Base-by-base conservation (phyloP, 2,888 invertebrate genomes). In the Pachydiplax longipennis region DNA sequence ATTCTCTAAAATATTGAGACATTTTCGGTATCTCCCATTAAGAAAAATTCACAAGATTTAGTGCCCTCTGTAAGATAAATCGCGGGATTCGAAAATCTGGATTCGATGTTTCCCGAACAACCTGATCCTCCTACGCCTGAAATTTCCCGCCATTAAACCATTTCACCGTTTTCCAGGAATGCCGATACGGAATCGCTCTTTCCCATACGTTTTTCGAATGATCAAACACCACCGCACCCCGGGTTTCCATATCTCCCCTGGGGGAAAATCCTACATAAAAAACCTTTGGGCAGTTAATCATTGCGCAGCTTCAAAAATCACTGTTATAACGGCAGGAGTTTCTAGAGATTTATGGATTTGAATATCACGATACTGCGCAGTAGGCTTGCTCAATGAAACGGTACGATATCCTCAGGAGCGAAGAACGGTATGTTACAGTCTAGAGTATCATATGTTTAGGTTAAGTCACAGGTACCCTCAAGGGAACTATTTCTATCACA, bases 301-400 rank as follows among this genome's bases (percentile, higher is more conserved):
- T 22, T 35, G 18, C 37, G 40, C n/a, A 65, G 61, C 40, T 61
- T n/a, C 25, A 87, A 61, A 58, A 87, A 87, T 87, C 58, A 87
- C 87, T 87, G 87, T 87, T 87, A 87, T 87, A 87, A 87, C 58
- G 61, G 37, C 61, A 37, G 61, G 61, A 37, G 87, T 61, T 40
- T 61, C n/a, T 65, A 1, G 15, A 61, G 65, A 87, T 87, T 87
- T 87, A 87, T 87, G 61, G 61, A 58, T 61, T 13, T 61, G 87
- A 37, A 61, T 61, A 61, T 58, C 58, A 61, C 65, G 58, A 61
- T 61, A 44, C 44, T 44, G 44, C 44, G 61, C 37, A 87, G 58
- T 61, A 53, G 87, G 37, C 22, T 61, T 37, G 40, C 58, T 87
- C 37, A 58, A 87, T 87, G 61, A 58, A 61, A 48, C 37, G 61